Percentiles rank a stretch among this genome's conserved stretches.
Conservation (phyloP, 1,140 invertebrate species). For the Leptoteleia sp. region DNA sequence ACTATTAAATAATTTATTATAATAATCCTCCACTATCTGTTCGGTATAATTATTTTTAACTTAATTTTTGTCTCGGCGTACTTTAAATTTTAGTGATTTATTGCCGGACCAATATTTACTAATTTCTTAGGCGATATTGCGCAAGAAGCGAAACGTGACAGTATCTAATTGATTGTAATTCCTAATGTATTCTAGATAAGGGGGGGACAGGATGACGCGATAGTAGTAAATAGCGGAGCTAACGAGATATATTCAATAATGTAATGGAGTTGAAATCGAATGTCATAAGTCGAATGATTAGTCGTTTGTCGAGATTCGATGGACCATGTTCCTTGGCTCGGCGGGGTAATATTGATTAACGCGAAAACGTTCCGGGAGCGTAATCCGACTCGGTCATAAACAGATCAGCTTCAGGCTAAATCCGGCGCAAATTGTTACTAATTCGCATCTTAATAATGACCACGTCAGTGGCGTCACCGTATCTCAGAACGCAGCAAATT, state of each 20-base stretch:
- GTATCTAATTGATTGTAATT: slow-evolving; percentile 46
- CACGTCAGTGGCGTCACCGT: slow-evolving; percentile 81
- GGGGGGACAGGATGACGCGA: slow-evolving; percentile 50
- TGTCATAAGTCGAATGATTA: slow-evolving; percentile 64
- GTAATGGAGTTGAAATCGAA: slow-evolving; percentile 59
- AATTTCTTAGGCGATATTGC: slow-evolving; percentile 4
- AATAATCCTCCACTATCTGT: no score
- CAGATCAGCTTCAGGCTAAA: slow-evolving; percentile 80
- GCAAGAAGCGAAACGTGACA: slow-evolving; percentile 21
- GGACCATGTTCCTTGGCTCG: slow-evolving; percentile 58
- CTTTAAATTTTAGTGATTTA: no score
- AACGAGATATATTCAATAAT: slow-evolving; percentile 61
- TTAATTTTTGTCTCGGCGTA: no score
- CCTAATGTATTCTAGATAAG: slow-evolving; percentile 42
- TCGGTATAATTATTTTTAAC: no score
- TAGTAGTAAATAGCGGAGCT: slow-evolving; percentile 44
- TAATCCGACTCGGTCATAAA: slow-evolving; percentile 80
- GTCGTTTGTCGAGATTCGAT: slow-evolving; percentile 59
- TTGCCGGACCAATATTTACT: no score
- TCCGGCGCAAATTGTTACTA: slow-evolving; percentile 82
- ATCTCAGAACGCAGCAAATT: slow-evolving; percentile 82
- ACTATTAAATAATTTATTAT: no score
- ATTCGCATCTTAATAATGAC: slow-evolving; percentile 82
- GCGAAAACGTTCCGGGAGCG: slow-evolving; percentile 72
- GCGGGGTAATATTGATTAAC: slow-evolving; percentile 80